Evolutionary conservation across 2,797 vertebrate genomes (phyloP), one percentile per base, ranked within the genome.

Genomic region (Lacerta agilis): DNA sequence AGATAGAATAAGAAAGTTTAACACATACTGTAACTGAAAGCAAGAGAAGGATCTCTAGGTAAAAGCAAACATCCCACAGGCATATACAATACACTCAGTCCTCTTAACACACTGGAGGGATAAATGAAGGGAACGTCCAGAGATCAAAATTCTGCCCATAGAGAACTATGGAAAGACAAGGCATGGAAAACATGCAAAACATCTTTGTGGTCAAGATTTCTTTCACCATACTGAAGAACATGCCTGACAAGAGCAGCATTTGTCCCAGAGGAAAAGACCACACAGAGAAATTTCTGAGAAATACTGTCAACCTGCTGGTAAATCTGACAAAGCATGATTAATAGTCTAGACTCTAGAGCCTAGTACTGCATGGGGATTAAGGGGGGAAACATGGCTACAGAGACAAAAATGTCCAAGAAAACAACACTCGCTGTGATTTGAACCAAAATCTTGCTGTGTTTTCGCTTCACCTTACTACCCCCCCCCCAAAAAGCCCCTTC

Each of bases 241-340:
- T 80, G 71, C 71, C 71, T 69, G 79, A 64, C 79, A 20, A 25
- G 15, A 85, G 72, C 80, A 91, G 4, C 38, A 6, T 80, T 82
- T 89, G 66, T 23, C 36, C 55, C 61, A 78, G 3, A 75, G 18
- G 18, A 43, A 85, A 18, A 29, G 85, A 27, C 5, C 4, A 91
- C 58, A 15, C 77, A 73, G 77, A 85, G 87, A 84, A 15, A n/a
- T 43, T 83, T 45, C 8, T 87, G 64, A 84, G 64, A 91, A 89
- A 43, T 72, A 87, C 8, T 41, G 61, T 66, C 38, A 72, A 23
- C 25, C 33, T 79, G 38, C 72, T 49, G 43, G 64, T 55, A 86
- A 49, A 69, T 69, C 41, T 6, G 43, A 81, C 55, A 45, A 64
- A 85, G 38, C 15, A 23, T 64, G 15, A n/a, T 85, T 77, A 85